These are phyloP conservation scores for Procambarus clarkii DNA, from an alignment of 1,140 invertebrate species.

Conservation along the genomic window DNA sequence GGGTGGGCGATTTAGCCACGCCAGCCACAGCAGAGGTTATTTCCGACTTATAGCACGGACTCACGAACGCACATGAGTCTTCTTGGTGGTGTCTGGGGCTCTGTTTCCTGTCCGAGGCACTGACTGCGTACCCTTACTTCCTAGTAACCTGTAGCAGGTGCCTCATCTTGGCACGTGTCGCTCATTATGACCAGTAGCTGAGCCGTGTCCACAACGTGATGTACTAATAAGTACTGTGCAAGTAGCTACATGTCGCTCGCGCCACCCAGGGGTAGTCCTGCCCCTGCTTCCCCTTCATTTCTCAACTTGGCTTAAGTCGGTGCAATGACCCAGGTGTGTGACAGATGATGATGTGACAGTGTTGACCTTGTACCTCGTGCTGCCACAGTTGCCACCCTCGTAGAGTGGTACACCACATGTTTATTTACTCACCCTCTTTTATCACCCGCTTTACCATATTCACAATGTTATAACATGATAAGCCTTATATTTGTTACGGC, in stretches of 20 bases:
- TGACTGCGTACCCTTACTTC: background rate
- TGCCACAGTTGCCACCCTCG: too few species aligned
- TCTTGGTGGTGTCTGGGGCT: background rate
- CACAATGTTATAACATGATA: too few species aligned
- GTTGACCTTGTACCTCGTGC: too few species aligned
- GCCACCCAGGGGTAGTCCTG: background rate
- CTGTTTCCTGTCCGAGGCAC: background rate
- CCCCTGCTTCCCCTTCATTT: background rate
- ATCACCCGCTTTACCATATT: too few species aligned
- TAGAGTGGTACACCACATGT: too few species aligned
- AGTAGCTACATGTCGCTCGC: too few species aligned
- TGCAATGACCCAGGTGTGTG: too few species aligned
- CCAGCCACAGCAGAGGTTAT: background rate
- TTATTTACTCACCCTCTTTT: too few species aligned
- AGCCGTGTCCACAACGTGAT: background rate
- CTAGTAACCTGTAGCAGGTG: background rate
- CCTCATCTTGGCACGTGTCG: background rate
- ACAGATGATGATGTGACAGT: too few species aligned
- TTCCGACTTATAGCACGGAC: background rate
- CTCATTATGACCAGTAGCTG: background rate
- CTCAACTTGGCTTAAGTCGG: background rate
- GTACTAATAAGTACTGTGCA: too few species aligned
- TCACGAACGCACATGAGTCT: background rate
- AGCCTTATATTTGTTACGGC: too few species aligned
- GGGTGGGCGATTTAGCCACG: background rate